A percentile compares a stretch with the other conserved stretches of the same genome.
These are phyloP conservation scores for Rhyacophila evoluta DNA, from an alignment of 2,888 invertebrate genomes.

Conservation along the genomic window DNA sequence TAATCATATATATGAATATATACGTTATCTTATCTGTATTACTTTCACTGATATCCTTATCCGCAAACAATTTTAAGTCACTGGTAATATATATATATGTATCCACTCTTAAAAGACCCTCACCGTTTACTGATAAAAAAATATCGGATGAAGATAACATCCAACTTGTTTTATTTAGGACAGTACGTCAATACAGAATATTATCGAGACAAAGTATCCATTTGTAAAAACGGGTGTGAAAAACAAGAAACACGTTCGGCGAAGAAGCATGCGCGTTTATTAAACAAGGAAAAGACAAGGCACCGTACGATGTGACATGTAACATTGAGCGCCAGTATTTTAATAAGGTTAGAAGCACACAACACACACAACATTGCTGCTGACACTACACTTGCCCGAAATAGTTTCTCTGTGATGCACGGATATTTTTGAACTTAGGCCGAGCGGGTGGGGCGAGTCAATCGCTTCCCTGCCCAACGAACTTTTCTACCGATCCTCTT, in stretches of 20 bases:
- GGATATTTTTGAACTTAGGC: slow-evolving; percentile 47
- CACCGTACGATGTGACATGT: background rate
- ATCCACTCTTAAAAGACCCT: too few relatives aligned
- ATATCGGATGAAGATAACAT: too few relatives aligned
- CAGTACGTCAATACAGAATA: background rate
- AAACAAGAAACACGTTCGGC: slow-evolving; percentile 29
- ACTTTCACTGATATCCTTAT: background rate
- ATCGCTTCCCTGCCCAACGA: slow-evolving; percentile 12
- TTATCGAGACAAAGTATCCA: background rate
- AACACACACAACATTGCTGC: slow-evolving; percentile 29
- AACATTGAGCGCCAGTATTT: slow-evolving; percentile 31
- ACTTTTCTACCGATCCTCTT: background rate
- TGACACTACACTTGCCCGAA: slow-evolving; percentile 44
- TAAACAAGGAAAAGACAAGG: slow-evolving; percentile 2
- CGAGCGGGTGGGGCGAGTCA: slow-evolving; percentile 30
- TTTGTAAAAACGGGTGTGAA: background rate
- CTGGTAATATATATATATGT: too few relatives aligned
- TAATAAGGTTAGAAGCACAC: slow-evolving; percentile 34
- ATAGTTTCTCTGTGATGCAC: slow-evolving; percentile 50
- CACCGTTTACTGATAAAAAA: too few relatives aligned
- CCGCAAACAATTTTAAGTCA: too few relatives aligned
- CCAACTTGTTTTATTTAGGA: too few relatives aligned
- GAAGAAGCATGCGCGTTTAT: slow-evolving; percentile 29
- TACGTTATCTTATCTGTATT: background rate
- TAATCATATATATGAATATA: background rate